phyloP scores from a whole-genome alignment of 2,113 vertebrate species.

The Amblyornis subalaris region DNA sequence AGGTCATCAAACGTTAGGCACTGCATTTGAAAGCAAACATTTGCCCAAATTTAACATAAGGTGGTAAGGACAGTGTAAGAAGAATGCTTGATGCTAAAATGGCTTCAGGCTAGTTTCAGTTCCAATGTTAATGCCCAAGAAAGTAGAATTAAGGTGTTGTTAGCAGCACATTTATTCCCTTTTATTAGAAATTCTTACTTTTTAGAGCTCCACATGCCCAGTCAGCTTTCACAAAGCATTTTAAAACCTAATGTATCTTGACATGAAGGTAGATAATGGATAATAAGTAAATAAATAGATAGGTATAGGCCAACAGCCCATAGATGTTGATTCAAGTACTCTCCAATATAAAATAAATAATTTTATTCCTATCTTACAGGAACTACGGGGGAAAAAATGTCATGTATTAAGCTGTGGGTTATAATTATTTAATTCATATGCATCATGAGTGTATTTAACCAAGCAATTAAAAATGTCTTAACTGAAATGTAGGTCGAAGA shows the following conservation, averaged over 20 bases:
- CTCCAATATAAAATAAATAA: not conserved
- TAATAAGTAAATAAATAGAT: not conserved
- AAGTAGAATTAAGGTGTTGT: not conserved
- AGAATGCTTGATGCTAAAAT: not conserved
- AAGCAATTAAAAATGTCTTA: not conserved
- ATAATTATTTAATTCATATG: not conserved
- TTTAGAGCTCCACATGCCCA: not conserved
- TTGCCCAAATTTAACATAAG: not conserved
- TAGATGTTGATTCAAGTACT: not conserved
- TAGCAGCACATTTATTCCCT: not conserved
- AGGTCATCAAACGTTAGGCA: not conserved
- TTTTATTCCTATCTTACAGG: not conserved
- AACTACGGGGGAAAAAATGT: not conserved
- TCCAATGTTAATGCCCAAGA: not conserved
- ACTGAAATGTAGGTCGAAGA: not conserved
- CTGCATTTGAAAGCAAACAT: not conserved
- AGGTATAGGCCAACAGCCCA: not conserved
- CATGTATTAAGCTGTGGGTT: not conserved
- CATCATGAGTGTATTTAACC: not conserved
- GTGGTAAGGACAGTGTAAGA: not conserved
- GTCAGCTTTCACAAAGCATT: not conserved
- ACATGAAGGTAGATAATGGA: not conserved
- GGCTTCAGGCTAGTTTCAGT: not conserved
- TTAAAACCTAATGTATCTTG: not conserved
- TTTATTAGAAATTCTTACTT: not conserved